These are phyloP conservation scores for Orientallactaga sibirica DNA, from an alignment of 2,797 vertebrate species.

Conservation along the genomic window DNA sequence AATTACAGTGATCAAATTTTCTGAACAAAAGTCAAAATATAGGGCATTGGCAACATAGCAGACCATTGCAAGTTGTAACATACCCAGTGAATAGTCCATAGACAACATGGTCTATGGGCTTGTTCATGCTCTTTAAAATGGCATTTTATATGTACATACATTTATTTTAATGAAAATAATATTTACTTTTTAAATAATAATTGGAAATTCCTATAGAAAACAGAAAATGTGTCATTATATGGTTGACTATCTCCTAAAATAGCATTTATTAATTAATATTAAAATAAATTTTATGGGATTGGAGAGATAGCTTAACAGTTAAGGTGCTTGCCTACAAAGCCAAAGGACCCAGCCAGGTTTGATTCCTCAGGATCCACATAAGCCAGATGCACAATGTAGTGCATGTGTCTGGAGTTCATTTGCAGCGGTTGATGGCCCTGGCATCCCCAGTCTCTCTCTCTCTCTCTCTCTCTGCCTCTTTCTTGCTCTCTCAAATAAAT, in stretches of 20 bases:
- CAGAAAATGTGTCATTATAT: neutral
- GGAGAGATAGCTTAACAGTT: too few species aligned
- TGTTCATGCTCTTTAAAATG: neutral
- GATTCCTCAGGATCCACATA: too few species aligned
- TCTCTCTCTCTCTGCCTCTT: too few species aligned
- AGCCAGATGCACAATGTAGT: too few species aligned
- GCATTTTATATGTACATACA: neutral
- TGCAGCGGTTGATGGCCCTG: too few species aligned
- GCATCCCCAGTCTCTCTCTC: too few species aligned
- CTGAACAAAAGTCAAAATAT: neutral
- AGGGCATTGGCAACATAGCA: neutral
- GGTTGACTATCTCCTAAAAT: neutral
- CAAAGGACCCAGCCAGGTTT: too few species aligned
- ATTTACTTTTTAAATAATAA: neutral
- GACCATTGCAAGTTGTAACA: neutral
- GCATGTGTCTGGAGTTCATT: too few species aligned
- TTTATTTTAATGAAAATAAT: neutral
- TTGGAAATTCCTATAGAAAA: neutral
- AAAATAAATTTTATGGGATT: neutral
- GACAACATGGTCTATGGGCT: neutral
- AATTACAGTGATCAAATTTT: slow-evolving; percentile 17
- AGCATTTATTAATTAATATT: neutral
- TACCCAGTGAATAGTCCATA: neutral
- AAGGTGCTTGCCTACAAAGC: too few species aligned
- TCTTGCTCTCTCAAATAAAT: too few species aligned